Percentiles rank a stretch among this genome's conserved stretches.
Evolutionary conservation across 2,888 invertebrate species (phyloP).

Genomic region (Scelioninae gen. 1): DNA sequence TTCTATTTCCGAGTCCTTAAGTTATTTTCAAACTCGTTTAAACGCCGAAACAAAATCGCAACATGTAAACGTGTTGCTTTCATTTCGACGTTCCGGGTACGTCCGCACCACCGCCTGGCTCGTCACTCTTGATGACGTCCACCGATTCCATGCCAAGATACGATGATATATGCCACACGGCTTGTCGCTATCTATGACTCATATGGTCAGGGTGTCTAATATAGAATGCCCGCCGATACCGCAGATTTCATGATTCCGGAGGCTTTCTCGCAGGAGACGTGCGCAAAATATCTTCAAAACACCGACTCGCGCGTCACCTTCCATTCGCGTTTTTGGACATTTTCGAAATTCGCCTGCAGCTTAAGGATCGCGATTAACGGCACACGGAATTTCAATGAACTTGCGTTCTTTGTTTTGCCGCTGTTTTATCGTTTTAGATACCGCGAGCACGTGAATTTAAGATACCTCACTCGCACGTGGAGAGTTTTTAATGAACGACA

Average conservation of each 20-base stretch:
- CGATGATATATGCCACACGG: constrained; percentile 70
- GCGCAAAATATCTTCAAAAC: constrained; percentile 46
- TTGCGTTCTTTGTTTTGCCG: constrained; percentile 31
- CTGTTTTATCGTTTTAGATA: constrained; percentile 35
- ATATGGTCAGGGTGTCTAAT: constrained; percentile 64
- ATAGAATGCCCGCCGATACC: constrained; percentile 64
- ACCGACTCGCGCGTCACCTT: constrained; percentile 24
- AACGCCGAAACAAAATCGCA: constrained; percentile 13
- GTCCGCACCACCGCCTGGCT: constrained; percentile 62
- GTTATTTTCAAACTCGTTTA: constrained; percentile 16
- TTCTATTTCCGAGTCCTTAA: constrained; percentile 36
- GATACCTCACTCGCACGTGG: constrained; percentile 46
- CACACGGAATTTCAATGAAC: constrained; percentile 52
- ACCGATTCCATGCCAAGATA: constrained; percentile 66
- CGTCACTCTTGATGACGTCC: constrained; percentile 67
- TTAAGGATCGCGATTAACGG: constrained; percentile 17
- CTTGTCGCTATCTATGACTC: constrained; percentile 62
- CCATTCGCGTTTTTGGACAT: background rate
- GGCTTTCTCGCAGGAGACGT: constrained; percentile 25
- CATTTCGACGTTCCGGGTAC: constrained; percentile 52
- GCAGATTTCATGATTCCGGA: constrained; percentile 35
- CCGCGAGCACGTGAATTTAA: constrained; percentile 7
- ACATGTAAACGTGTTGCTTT: constrained; percentile 44
- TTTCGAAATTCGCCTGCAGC: constrained; percentile 22
- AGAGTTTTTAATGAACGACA: constrained; percentile 45